Evolutionary conservation across 2,888 invertebrate genomes (phyloP).

Genomic region (Heteromyza rotundicornis): DNA sequence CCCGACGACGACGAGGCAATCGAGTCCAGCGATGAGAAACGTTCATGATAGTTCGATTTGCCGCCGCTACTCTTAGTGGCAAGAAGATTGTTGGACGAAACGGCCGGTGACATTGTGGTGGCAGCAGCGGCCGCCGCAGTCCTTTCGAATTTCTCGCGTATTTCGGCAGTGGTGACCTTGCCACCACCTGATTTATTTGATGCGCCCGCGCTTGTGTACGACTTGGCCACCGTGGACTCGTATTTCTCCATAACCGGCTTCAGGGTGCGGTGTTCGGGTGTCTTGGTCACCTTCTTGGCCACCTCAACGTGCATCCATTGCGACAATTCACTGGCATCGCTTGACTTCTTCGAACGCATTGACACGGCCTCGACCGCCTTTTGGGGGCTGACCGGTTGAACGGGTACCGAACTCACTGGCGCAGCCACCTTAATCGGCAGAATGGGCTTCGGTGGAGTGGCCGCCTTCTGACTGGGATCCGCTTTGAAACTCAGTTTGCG

Average conservation of each 20-base stretch:
- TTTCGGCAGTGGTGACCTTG: slow-evolving; percentile 54
- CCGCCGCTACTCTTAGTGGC: slow-evolving; percentile 25
- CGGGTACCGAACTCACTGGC: slow-evolving; percentile 30
- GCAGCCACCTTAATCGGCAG: slow-evolving; percentile 36
- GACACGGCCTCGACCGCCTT: slow-evolving; percentile 35
- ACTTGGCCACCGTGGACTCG: background rate
- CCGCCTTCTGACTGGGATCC: slow-evolving; percentile 53
- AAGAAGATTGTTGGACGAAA: slow-evolving; percentile 29
- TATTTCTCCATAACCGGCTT: slow-evolving; percentile 40
- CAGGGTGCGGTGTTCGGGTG: slow-evolving; percentile 24
- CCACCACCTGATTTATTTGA: background rate
- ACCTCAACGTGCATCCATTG: slow-evolving; percentile 56
- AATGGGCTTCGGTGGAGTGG: slow-evolving; percentile 32
- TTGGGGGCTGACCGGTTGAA: slow-evolving; percentile 35
- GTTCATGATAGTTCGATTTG: slow-evolving; percentile 52
- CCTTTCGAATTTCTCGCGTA: slow-evolving; percentile 61
- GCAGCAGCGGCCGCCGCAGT: slow-evolving; percentile 34
- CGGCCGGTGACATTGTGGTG: slow-evolving; percentile 24
- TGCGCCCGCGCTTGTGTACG: background rate
- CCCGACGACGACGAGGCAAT: slow-evolving; percentile 62
- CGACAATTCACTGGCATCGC: slow-evolving; percentile 37
- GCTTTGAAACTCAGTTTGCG: slow-evolving; percentile 62
- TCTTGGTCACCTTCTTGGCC: slow-evolving; percentile 39
- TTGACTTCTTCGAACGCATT: slow-evolving; percentile 29
- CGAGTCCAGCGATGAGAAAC: slow-evolving; percentile 61